Conservation (phyloP, 2,888 invertebrate species). For the Acrobasis consociella region DNA sequence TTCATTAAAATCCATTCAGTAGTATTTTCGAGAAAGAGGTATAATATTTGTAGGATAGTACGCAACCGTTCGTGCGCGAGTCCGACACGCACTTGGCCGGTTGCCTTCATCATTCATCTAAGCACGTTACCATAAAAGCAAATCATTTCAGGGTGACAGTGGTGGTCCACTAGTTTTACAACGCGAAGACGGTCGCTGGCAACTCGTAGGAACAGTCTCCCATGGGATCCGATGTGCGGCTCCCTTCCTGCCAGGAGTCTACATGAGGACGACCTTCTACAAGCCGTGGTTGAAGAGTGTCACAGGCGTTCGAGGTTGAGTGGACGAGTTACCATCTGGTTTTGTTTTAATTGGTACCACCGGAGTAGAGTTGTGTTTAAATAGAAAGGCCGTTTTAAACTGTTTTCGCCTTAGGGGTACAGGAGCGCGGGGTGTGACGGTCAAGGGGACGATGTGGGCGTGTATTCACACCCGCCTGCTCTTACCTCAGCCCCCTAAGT, state of each 20-base stretch:
- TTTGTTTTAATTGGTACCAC: neutral
- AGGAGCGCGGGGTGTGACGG: too few relatives aligned
- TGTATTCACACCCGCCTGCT: too few relatives aligned
- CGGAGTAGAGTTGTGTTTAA: neutral
- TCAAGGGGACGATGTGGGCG: too few relatives aligned
- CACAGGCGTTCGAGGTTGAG: constrained; percentile 86
- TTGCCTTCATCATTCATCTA: too few relatives aligned
- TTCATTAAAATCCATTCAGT: too few relatives aligned
- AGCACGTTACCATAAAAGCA: neutral
- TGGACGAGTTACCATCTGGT: constrained; percentile 18
- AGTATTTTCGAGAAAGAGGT: too few relatives aligned
- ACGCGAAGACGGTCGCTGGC: constrained; percentile 92
- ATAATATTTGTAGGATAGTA: too few relatives aligned
- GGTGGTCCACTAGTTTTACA: constrained; percentile 95
- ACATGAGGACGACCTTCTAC: constrained; percentile 96
- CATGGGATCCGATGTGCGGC: constrained; percentile 98
- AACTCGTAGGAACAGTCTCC: constrained; percentile 94
- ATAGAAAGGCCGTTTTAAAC: too few relatives aligned
- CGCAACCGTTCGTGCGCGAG: too few relatives aligned
- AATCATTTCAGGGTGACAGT: constrained; percentile 90
- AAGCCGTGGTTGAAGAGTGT: constrained; percentile 95
- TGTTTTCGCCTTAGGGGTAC: too few relatives aligned
- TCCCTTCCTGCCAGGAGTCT: constrained; percentile 95
- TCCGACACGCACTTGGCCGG: too few relatives aligned
- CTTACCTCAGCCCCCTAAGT: too few relatives aligned